phyloP scores from a whole-genome alignment of 2,888 invertebrate species.

The Taenaris catops region DNA sequence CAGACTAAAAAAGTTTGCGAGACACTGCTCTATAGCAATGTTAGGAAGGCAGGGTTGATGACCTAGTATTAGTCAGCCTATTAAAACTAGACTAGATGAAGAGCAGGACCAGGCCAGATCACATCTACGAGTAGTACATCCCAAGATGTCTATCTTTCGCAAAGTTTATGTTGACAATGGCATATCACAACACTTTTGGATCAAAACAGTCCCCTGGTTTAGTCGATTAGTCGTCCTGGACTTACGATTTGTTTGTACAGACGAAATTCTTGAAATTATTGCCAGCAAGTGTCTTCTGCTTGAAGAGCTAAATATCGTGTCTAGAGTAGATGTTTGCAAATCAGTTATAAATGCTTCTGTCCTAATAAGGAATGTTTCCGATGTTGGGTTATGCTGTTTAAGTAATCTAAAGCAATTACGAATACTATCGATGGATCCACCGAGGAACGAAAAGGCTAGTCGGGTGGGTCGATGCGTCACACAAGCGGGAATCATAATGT shows the following conservation, averaged over 20 bases:
- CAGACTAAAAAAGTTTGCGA: no score
- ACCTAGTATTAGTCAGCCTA: no score
- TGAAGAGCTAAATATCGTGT: slow-evolving; percentile 71
- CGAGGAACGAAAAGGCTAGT: slow-evolving; percentile 60
- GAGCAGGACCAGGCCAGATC: no score
- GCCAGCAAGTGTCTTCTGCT: slow-evolving; percentile 54
- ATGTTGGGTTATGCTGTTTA: slow-evolving; percentile 56
- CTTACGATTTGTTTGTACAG: slow-evolving; percentile 72
- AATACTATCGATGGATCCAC: slow-evolving; percentile 67
- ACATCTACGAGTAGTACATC: no score
- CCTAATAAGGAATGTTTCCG: slow-evolving; percentile 66
- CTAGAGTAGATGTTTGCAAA: slow-evolving; percentile 66
- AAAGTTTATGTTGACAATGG: slow-evolving; percentile 68
- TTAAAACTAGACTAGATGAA: no score
- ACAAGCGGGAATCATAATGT: slow-evolving; percentile 61
- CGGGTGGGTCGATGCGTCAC: slow-evolving; percentile 67
- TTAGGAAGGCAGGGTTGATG: no score
- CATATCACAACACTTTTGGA: slow-evolving; percentile 64
- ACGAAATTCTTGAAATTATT: slow-evolving; percentile 67
- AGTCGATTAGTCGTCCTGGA: slow-evolving; percentile 59
- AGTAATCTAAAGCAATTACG: slow-evolving; percentile 57
- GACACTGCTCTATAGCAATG: no score
- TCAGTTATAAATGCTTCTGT: slow-evolving; percentile 71
- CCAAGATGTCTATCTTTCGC: slow-evolving; percentile 64
- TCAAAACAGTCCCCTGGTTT: slow-evolving; percentile 51